Conservation (phyloP, 2,797 vertebrate species). For the Pygocentrus nattereri region DNA sequence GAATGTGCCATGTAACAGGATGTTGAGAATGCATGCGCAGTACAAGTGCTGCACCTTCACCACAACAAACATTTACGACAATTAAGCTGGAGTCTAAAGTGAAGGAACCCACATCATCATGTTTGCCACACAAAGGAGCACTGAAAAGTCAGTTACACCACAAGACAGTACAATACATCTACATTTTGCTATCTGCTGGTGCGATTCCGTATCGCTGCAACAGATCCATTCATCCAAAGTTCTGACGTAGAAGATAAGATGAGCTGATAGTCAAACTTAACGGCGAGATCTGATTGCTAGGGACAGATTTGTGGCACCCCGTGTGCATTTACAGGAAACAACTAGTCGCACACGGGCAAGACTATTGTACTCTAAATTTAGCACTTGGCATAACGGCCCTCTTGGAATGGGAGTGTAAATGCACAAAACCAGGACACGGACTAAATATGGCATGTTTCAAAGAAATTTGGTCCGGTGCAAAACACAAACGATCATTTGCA, state of each 20-base stretch:
- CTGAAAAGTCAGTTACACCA: conserved; percentile 31
- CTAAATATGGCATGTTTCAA: background rate
- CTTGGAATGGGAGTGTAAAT: conserved; percentile 56
- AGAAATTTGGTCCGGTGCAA: background rate
- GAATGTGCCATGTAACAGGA: conserved; percentile 30
- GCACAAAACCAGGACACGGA: background rate
- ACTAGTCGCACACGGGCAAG: conserved; percentile 51
- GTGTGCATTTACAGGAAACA: conserved; percentile 57
- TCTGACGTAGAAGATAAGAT: conserved; percentile 62
- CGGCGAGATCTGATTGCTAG: background rate
- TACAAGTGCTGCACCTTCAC: background rate
- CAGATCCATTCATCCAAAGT: conserved; percentile 45
- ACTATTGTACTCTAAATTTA: conserved; percentile 58
- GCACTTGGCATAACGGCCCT: conserved; percentile 56
- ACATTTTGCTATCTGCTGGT: conserved; percentile 30
- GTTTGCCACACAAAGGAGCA: background rate
- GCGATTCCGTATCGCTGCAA: conserved; percentile 59
- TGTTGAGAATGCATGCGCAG: conserved; percentile 10
- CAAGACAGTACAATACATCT: conserved; percentile 15
- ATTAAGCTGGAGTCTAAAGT: background rate
- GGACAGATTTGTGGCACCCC: background rate
- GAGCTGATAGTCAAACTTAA: conserved; percentile 64
- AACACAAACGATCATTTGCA: background rate
- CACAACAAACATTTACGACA: conserved; percentile 45
- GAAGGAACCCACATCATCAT: conserved; percentile 5